Conservation (phyloP, 2,797 vertebrate species). For the Otolemur crassicaudatus region DNA sequence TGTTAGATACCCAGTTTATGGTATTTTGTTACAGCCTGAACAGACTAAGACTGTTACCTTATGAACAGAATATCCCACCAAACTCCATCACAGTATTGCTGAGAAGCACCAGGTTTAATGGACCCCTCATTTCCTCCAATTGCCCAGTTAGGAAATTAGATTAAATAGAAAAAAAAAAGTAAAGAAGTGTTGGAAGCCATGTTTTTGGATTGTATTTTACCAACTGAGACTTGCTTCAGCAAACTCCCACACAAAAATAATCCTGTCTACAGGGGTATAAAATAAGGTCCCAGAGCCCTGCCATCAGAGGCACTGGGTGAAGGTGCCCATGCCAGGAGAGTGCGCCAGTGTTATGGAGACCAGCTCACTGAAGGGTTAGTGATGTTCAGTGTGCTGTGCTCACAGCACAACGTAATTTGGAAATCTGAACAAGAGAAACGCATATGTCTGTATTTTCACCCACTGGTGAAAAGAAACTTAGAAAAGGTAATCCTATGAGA, state of each 20-base stretch:
- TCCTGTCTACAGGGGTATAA: neutral
- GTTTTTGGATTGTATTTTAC: neutral
- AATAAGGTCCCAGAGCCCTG: neutral
- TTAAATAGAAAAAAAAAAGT: conserved; percentile 3
- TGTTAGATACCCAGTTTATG: neutral
- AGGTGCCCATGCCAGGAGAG: neutral
- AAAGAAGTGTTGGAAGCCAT: neutral
- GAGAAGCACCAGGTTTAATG: neutral
- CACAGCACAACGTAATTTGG: neutral
- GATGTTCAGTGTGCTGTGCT: neutral
- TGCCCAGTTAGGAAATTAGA: conserved; percentile 4
- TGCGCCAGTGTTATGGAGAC: neutral
- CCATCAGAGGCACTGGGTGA: neutral
- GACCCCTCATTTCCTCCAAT: neutral
- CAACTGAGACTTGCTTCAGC: neutral
- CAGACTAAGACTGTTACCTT: neutral
- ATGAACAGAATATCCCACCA: neutral
- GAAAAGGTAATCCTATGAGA: neutral
- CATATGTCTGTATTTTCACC: neutral
- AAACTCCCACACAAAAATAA: neutral
- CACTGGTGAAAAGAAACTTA: neutral
- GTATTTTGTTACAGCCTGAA: neutral
- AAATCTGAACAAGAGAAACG: conserved; percentile 2
- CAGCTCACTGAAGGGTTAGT: neutral
- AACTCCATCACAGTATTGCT: neutral